A percentile compares a stretch with the other conserved stretches of the same genome.
Conservation (phyloP, 2,888 invertebrate genomes). For the Philonicus albiceps region DNA sequence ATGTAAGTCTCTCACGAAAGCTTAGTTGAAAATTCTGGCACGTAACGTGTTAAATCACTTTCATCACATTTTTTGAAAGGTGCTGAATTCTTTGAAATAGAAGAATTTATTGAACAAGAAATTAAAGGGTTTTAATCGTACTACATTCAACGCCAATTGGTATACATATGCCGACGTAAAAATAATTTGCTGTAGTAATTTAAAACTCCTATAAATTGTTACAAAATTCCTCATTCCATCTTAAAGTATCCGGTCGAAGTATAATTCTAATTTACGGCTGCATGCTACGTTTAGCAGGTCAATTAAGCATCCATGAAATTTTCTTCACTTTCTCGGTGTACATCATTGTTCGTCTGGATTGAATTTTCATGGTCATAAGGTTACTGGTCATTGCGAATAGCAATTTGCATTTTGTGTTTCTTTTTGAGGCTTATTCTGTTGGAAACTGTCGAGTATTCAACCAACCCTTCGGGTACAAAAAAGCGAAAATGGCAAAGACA, state of each 20-base stretch:
- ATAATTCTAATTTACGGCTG: background rate
- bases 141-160: too few species aligned
- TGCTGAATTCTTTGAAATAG: too few species aligned
- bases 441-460: background rate
- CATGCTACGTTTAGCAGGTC: background rate
- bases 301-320: background rate
- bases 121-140: background rate
- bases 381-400: background rate
- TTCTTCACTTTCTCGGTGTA: background rate
- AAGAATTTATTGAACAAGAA: background rate
- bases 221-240: background rate
- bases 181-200: background rate
- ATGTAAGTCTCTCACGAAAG: too few species aligned
- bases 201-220: background rate
- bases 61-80: too few species aligned
- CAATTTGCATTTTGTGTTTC: background rate
- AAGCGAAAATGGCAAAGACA: background rate
- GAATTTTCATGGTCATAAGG: constrained; percentile 6
- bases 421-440: background rate
- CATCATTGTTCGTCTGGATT: background rate
- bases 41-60: too few species aligned
- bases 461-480: background rate
- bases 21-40: too few species aligned
- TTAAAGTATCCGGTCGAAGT: background rate
- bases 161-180: too few species aligned